Percentiles rank a stretch among this genome's conserved stretches.
phyloP scores from a whole-genome alignment of 1,140 invertebrate genomes.

The Neodiprion virginianus region DNA sequence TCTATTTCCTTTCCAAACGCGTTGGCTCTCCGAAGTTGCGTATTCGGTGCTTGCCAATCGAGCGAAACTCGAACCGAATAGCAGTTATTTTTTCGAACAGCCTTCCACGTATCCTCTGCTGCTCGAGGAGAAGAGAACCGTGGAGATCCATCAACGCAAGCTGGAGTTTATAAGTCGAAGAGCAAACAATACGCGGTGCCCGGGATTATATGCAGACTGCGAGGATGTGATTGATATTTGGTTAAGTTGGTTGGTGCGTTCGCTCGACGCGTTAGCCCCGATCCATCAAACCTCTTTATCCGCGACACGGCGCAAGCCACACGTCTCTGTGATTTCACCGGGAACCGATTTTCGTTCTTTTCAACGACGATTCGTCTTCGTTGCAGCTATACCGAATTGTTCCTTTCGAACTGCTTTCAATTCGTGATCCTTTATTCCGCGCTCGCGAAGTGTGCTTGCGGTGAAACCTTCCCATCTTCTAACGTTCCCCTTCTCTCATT shows the following conservation, averaged over 20 bases:
- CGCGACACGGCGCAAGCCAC: constrained; percentile 31
- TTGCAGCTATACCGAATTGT: neutral
- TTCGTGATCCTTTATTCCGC: neutral
- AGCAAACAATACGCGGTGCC: constrained; percentile 39
- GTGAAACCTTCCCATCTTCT: constrained; percentile 16
- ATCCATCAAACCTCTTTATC: constrained; percentile 47
- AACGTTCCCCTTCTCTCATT: constrained; percentile 27
- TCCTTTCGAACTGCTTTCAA: neutral
- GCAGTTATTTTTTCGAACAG: too few species aligned
- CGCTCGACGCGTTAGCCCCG: constrained; percentile 16
- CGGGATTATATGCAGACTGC: constrained; percentile 21
- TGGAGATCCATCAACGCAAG: constrained; percentile 16
- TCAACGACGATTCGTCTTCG: neutral
- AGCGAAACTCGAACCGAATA: too few species aligned
- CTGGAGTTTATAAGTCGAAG: constrained; percentile 33
- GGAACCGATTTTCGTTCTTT: constrained; percentile 29
- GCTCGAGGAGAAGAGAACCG: too few species aligned
- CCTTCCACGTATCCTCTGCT: too few species aligned
- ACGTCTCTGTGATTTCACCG: constrained; percentile 35
- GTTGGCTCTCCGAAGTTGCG: too few species aligned
- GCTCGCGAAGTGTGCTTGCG: neutral
- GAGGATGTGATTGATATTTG: constrained; percentile 47
- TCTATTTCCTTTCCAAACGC: constrained; percentile 21
- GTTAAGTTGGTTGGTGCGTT: constrained; percentile 35
- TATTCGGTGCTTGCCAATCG: too few species aligned